phyloP scores from a whole-genome alignment of 2,113 vertebrate species.

The Garra rufa region DNA sequence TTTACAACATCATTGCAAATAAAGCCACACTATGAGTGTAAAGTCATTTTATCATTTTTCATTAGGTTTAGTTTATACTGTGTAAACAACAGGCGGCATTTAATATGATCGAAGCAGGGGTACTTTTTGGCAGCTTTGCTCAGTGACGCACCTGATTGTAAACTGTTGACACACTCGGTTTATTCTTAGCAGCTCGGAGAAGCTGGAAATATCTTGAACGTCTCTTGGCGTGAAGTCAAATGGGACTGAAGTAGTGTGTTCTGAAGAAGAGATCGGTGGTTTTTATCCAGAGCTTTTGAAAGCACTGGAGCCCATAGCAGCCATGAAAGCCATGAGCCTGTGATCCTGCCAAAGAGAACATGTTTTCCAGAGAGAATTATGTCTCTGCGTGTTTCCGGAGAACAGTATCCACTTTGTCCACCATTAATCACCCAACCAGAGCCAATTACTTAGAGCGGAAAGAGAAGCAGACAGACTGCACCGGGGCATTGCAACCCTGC shows the following conservation, averaged over 20 bases:
- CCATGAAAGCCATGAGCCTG: constrained; percentile 44
- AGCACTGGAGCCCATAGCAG: constrained; percentile 2
- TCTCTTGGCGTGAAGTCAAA: constrained; percentile 64
- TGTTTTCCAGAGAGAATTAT: constrained; percentile 54
- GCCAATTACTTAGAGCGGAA: constrained; percentile 69
- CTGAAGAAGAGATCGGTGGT: constrained; percentile 32
- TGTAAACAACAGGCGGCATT: neutral
- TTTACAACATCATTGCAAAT: neutral
- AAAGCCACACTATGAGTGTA: neutral
- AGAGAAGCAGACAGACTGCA: constrained; percentile 15
- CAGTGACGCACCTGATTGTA: constrained; percentile 49
- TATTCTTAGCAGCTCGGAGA: constrained; percentile 67
- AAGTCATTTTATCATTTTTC: neutral
- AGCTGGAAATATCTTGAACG: constrained; percentile 65
- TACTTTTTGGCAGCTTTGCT: constrained; percentile 53
- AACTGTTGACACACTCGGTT: constrained; percentile 67
- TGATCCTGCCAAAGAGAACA: constrained; percentile 53
- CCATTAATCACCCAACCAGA: constrained; percentile 75
- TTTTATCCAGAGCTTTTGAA: constrained; percentile 49
- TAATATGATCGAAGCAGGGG: constrained; percentile 33
- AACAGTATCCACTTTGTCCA: constrained; percentile 72
- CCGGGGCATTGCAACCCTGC: constrained; percentile 39
- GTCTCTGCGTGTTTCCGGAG: constrained; percentile 65
- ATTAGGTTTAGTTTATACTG: neutral
- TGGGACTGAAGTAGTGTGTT: constrained; percentile 56